Evolutionary conservation across 2,888 invertebrate species (phyloP), one percentile per base, ranked within the genome.

Genomic region (Elmis aenea): DNA sequence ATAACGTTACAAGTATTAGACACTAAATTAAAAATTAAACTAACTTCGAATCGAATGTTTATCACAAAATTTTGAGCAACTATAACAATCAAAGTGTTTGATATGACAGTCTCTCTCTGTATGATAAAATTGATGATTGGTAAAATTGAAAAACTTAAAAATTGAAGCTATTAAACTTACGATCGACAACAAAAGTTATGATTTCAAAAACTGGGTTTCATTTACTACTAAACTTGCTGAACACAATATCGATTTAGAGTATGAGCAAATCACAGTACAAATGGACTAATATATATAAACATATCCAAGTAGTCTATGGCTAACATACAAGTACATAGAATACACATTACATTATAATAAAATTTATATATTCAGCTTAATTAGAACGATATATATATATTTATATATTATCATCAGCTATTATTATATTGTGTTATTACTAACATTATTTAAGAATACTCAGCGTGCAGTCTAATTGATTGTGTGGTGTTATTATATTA

Each of bases 401-500:
- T n/a, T n/a, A n/a, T n/a, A n/a, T n/a, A n/a, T n/a, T n/a, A n/a
- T 63, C 59, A 61, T 61, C 57, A 49, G 58, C 59, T 61, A 62
- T 62, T 62, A 57, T 56, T 60, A 47, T 46, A 39, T 54, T 59
- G 57, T 61, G 54, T 57, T 65, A 64, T 64, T 66, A 66, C 60
- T 65, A 62, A 55, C 62, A 64, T 64, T 64, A 62, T 62, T 66
- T 66, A 65, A 66, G 64, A 66, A 68, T 67, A 67, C 65, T 68
- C 59, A 64, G 62, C 64, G 69, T 69, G 69, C 69, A 70, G 69
- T 69, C 68, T 69, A 67, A 66, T 66, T 69, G 67, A 68, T 67
- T 68, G 68, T 65, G 62, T 67, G 66, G 66, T 67, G 66, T 67
- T 64, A n/a, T n/a, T 18, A 55, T 53, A 50, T 50, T 39, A 48